Evolutionary conservation across 2,113 vertebrate genomes (phyloP).

Genomic region (Cercocebus atys): DNA sequence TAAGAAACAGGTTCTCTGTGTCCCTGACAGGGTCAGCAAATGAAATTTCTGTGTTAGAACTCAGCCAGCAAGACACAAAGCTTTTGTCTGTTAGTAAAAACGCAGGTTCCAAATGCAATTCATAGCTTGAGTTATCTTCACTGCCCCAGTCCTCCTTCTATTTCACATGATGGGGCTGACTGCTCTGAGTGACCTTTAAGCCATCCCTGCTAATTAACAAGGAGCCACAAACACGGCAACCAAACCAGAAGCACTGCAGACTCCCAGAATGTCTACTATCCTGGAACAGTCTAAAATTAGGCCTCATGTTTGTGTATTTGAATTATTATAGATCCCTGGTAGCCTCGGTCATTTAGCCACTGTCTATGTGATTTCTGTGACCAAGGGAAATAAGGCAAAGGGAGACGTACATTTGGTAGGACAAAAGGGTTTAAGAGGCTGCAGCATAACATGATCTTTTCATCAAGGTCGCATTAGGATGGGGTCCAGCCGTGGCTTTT

Average conservation of each 20-base stretch:
- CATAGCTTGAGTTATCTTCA: slow-evolving; percentile 1
- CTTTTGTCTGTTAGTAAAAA: background rate
- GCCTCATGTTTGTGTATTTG: background rate
- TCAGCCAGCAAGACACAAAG: background rate
- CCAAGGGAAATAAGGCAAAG: background rate
- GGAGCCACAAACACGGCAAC: background rate
- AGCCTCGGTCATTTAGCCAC: background rate
- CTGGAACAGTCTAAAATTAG: slow-evolving; percentile 34
- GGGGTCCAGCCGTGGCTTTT: background rate
- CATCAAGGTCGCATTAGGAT: background rate
- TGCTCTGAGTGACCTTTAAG: slow-evolving; percentile 28
- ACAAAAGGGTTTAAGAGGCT: background rate
- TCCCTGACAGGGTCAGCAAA: background rate
- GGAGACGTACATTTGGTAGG: background rate
- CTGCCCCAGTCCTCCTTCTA: background rate
- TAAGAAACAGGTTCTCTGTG: background rate
- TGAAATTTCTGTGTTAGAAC: background rate
- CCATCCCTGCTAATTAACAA: background rate
- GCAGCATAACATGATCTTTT: background rate
- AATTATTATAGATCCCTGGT: background rate
- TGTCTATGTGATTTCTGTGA: background rate
- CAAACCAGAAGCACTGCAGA: background rate
- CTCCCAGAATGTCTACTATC: background rate
- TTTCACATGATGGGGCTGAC: background rate
- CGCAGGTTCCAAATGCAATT: background rate